A percentile compares a stretch with the other conserved stretches of the same genome.
Conservation (phyloP, 2,888 invertebrate species). For the Tenthredo mesomela region DNA sequence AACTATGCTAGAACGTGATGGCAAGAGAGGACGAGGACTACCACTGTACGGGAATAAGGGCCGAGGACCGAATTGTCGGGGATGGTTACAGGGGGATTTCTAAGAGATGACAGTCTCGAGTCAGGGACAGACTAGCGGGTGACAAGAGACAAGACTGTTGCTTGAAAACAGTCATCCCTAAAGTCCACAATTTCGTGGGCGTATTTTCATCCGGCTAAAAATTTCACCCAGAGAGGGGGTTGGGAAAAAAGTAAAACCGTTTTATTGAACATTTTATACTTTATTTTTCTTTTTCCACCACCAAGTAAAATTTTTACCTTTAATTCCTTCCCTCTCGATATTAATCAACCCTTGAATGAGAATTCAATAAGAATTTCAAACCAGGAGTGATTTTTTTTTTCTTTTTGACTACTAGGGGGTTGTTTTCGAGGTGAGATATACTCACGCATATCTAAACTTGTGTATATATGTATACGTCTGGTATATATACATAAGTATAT, state of each 20-base stretch:
- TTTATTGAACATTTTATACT: background rate
- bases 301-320: background rate
- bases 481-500: background rate
- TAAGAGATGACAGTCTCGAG: slow-evolving; percentile 10
- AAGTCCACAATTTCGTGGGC: slow-evolving; percentile 7
- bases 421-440: background rate
- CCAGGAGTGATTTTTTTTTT: no score
- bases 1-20: slow-evolving; percentile 43
- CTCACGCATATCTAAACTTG: background rate
- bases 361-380: background rate
- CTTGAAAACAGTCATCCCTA: slow-evolving; percentile 19
- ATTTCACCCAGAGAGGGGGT: background rate
- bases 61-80: background rate
- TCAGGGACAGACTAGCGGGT: slow-evolving; percentile 12
- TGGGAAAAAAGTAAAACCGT: background rate
- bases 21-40: background rate
- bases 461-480: background rate
- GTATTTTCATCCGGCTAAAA: background rate
- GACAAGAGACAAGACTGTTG: slow-evolving; percentile 31
- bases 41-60: slow-evolving; percentile 4
- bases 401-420: background rate
- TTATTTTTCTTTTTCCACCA: background rate
- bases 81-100: slow-evolving; percentile 30
- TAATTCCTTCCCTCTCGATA: background rate
- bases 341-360: background rate